These are phyloP conservation scores for Drosophila setifemur DNA, from an alignment of 1,140 invertebrate genomes.

Conservation along the genomic window DNA sequence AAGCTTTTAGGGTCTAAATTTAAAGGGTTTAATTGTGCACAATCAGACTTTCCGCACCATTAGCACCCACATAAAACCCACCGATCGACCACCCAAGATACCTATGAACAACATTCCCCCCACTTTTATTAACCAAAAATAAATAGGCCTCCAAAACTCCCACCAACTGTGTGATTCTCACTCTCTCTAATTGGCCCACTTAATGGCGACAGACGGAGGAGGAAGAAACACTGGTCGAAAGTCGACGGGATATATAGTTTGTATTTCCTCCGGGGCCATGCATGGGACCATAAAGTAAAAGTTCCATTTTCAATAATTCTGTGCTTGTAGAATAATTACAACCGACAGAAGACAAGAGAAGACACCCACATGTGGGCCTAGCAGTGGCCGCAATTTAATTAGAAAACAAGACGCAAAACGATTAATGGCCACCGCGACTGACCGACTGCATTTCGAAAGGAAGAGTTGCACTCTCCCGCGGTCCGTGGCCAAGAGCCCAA, in stretches of 20 bases:
- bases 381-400: constrained; percentile 52
- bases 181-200: constrained; percentile 52
- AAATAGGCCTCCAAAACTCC: constrained; percentile 1
- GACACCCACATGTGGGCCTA: constrained; percentile 47
- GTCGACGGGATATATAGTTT: constrained; percentile 25
- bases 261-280: background rate
- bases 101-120: constrained; percentile 5
- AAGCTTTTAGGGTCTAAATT: background rate
- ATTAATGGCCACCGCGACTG: constrained; percentile 48
- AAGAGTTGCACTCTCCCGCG: constrained; percentile 47
- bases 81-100: constrained; percentile 9
- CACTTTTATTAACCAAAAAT: background rate
- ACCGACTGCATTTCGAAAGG: constrained; percentile 52
- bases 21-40: background rate
- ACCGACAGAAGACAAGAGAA: constrained; percentile 18
- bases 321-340: constrained; percentile 57
- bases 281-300: constrained; percentile 53
- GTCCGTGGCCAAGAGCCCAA: too few species aligned
- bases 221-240: constrained; percentile 12
- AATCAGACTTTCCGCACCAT: background rate
- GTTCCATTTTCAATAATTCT: constrained; percentile 53
- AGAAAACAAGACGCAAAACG: constrained; percentile 46
- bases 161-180: constrained; percentile 44
- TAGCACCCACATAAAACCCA: constrained; percentile 3
- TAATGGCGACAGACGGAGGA: constrained; percentile 16